Base-by-base conservation (phyloP, 1,140 invertebrate genomes). In the Bombyx mandarina region DNA sequence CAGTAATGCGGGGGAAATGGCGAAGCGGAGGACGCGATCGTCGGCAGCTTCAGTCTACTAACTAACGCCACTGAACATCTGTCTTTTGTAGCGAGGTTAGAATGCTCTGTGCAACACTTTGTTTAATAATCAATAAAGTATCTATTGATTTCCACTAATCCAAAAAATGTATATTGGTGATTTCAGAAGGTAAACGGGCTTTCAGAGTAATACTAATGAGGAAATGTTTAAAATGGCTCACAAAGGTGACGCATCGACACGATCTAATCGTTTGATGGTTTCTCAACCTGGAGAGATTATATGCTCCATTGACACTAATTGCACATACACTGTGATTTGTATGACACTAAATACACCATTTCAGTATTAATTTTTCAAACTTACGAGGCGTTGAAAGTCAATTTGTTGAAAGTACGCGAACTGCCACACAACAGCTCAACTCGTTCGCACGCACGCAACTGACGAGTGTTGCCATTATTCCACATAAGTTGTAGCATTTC, bases 211-310 rank as follows among this genome's bases (percentile, higher is more conserved):
- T 66, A 73, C 43, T 62, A 63, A 60, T 56, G 55, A 60, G 73
- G 73, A 86, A 80, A 77, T 78, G 72, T 75, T 58, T 66, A 82
- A 83, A 82, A 86, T 86, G 81, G 81, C 79, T 84, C 78, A 84
- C 81, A 84, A 83, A 84, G 82, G 80, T 86, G 83, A 86, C 83
- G 83, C 83, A 86, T 85, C 83, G 80, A 82, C 81, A 82, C 81
- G 79, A 84, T 79, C 75, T 80, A 71, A 86, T 80, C 75, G 73
- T 82, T 79, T 82, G 77, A 74, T 81, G 73, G 71, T 73, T 62
- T 65, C 61, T 63, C 62, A 73, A 72, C 54, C 60, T 65, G 35
- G 51, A 58, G 58, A 52, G 54, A 68, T 64, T 55, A 59, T 45
- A 53, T 61, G 45, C 45, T 47, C 22, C 52, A 44, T 52, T 7